Evolutionary conservation across 2,113 vertebrate genomes (phyloP).

Genomic region (Pycnonotus jocosus): DNA sequence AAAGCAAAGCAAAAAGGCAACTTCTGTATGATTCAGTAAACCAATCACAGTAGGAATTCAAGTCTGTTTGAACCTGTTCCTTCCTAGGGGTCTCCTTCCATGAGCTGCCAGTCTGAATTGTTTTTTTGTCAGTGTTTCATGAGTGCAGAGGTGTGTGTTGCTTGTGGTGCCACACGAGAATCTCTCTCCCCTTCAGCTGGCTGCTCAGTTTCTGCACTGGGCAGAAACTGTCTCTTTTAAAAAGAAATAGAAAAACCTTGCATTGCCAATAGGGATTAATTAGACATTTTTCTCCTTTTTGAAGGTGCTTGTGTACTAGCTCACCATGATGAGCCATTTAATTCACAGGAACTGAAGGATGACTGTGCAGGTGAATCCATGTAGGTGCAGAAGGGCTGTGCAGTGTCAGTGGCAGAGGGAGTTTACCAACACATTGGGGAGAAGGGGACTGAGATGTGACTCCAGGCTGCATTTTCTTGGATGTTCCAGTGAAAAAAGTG

Average conservation of each 20-base stretch:
- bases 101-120: neutral
- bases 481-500: neutral
- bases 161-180: neutral
- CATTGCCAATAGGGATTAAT: neutral
- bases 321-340: neutral
- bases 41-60: neutral
- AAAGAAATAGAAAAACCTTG: neutral
- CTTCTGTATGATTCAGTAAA: neutral
- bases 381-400: neutral
- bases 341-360: neutral
- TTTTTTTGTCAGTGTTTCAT: neutral
- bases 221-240: neutral
- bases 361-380: neutral
- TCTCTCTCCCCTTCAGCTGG: neutral
- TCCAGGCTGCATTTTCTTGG: neutral
- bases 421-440: neutral
- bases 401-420: neutral
- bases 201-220: neutral
- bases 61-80: neutral
- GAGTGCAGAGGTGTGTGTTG: accelerated
- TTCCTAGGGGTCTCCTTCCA: neutral
- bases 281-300: neutral
- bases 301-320: neutral
- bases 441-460: neutral
- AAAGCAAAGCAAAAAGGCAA: neutral